A percentile compares a stretch with the other conserved stretches of the same genome.
phyloP scores from a whole-genome alignment of 35 echinoderm and acorn worm species.

The Lytechinus variegatus region DNA sequence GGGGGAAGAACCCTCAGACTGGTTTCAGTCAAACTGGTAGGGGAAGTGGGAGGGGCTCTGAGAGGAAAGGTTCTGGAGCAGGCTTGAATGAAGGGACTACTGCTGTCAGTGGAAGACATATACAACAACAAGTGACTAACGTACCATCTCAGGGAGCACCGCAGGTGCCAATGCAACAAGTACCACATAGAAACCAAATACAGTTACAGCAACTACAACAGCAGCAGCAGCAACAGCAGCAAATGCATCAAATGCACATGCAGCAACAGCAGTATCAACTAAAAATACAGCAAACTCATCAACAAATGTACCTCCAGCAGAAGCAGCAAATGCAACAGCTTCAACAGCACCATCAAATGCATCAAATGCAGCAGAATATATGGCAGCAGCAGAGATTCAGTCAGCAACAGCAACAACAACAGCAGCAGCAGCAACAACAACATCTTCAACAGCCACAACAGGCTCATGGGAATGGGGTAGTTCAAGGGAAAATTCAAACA shows the following conservation, averaged over 20 bases:
- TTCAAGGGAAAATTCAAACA: slow-evolving; percentile 23
- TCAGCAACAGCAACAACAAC: slow-evolving; percentile 31
- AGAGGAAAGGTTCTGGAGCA: slow-evolving; percentile 33
- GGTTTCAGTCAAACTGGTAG: slow-evolving; percentile 32
- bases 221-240: slow-evolving; percentile 31
- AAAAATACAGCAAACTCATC: not conserved
- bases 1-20: not conserved
- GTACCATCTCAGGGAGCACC: slow-evolving; percentile 51
- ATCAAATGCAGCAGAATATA: slow-evolving; percentile 49
- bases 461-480: slow-evolving; percentile 33
- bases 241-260: slow-evolving; percentile 25
- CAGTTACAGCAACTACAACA: slow-evolving; percentile 31
- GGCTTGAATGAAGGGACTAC: slow-evolving; percentile 17
- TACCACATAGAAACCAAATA: slow-evolving; percentile 54
- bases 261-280: slow-evolving; percentile 30
- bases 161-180: slow-evolving; percentile 54
- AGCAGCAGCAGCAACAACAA: no score
- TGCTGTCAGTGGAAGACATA: not conserved
- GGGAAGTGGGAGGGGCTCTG: slow-evolving; percentile 43
- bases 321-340: slow-evolving; percentile 49
- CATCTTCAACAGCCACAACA: slow-evolving; percentile 29
- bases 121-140: slow-evolving; percentile 27
- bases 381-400: slow-evolving; percentile 37
- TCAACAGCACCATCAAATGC: slow-evolving; percentile 40
- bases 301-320: slow-evolving; percentile 50